A percentile compares a stretch with the other conserved stretches of the same genome.
Conservation (phyloP, 2,797 vertebrate genomes). For the Chaetodon trifasciatus region DNA sequence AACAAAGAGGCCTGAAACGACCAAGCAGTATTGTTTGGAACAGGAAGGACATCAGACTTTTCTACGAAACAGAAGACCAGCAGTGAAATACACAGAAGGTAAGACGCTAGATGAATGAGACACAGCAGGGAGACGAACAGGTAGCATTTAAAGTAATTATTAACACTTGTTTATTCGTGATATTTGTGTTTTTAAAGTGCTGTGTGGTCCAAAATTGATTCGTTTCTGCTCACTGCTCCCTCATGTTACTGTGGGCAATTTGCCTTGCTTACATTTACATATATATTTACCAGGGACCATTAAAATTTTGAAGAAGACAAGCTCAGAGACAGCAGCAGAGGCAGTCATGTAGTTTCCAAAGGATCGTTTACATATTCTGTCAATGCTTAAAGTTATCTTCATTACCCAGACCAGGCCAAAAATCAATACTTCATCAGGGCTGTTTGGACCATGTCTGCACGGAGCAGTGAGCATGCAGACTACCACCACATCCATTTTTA, state of each 20-base stretch:
- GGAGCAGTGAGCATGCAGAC: conserved; percentile 22
- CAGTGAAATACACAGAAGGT: not conserved
- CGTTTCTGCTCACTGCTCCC: conserved; percentile 17
- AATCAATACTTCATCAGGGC: conserved; percentile 68
- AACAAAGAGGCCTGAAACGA: too few species aligned
- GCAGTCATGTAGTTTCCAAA: not conserved
- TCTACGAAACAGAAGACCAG: too few species aligned
- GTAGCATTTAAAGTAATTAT: not conserved
- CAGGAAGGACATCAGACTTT: too few species aligned
- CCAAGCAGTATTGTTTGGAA: too few species aligned
- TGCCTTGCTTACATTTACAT: conserved; percentile 41
- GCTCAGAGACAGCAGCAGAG: conserved; percentile 18
- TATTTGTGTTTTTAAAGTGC: conserved; percentile 18
- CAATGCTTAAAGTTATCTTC: conserved; percentile 50
- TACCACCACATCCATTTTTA: conserved; percentile 43
- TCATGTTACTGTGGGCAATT: conserved; percentile 30
- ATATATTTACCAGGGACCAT: conserved; percentile 40
- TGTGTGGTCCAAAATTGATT: conserved; percentile 33
- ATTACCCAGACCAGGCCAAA: conserved; percentile 42
- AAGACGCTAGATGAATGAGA: not conserved
- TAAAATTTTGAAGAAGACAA: conserved; percentile 5
- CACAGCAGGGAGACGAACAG: not conserved
- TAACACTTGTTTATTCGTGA: not conserved
- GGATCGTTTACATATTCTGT: conserved; percentile 43
- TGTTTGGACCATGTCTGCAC: conserved; percentile 30